A percentile compares a stretch with the other conserved stretches of the same genome.
These are phyloP conservation scores for Coracias cyanogaster DNA, from an alignment of 2,797 vertebrate species.

Conservation along the genomic window DNA sequence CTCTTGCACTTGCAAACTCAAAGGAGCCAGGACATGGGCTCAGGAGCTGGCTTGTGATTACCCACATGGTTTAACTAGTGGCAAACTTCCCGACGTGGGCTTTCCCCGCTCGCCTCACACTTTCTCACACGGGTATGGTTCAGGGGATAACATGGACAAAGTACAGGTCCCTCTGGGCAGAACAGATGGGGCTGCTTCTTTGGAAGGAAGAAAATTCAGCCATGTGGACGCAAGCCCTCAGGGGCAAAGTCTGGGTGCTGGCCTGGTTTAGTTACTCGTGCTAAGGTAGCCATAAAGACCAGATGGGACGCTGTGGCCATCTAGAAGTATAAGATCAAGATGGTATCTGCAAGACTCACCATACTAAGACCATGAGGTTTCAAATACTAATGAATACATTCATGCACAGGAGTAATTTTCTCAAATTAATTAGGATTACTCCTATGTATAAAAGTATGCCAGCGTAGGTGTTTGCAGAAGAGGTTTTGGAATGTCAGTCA, in stretches of 20 bases:
- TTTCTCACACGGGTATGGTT: not conserved
- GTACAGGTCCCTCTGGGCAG: not conserved
- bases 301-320: not conserved
- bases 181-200: not conserved
- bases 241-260: not conserved
- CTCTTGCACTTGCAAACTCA: not conserved
- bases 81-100: not conserved
- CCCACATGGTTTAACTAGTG: not conserved
- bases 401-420: conserved; percentile 54
- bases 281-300: not conserved
- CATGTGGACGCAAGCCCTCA: not conserved
- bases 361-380: not conserved
- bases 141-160: not conserved
- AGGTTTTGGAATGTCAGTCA: conserved; percentile 61
- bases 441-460: conserved; percentile 37
- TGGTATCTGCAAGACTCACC: conserved; percentile 20
- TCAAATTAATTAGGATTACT: conserved; percentile 70
- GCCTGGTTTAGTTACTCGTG: not conserved
- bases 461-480: conserved; percentile 50
- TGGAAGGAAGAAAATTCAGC: not conserved
- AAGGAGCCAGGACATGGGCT: not conserved
- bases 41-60: not conserved
- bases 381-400: conserved; percentile 30
- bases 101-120: not conserved
- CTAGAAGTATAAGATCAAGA: conserved; percentile 15